These are phyloP conservation scores for Carlito syrichta DNA, from an alignment of 2,113 vertebrate species.

Conservation along the genomic window DNA sequence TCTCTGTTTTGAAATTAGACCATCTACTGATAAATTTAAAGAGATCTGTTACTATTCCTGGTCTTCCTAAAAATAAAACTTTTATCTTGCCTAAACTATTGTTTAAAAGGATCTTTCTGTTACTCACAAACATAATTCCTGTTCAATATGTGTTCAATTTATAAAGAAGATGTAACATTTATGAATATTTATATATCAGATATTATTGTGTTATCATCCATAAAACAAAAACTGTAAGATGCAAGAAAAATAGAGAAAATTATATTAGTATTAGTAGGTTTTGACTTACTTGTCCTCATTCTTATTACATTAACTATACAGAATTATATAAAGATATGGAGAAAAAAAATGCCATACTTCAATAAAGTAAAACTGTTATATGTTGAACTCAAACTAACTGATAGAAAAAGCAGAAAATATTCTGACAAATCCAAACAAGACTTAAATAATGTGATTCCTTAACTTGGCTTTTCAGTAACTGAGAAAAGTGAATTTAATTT, in stretches of 20 bases:
- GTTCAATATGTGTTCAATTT: not conserved
- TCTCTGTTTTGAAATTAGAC: not conserved
- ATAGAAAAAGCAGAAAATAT: not conserved
- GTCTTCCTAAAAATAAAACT: not conserved
- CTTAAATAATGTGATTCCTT: not conserved
- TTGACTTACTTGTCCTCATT: not conserved
- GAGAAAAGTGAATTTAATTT: slow-evolving; percentile 15
- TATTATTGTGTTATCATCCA: not conserved
- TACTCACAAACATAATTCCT: not conserved
- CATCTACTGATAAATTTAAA: not conserved
- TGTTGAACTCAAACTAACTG: not conserved
- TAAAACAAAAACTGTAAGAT: not conserved
- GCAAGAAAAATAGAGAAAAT: not conserved
- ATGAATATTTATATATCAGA: not conserved
- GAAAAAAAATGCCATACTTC: not conserved
- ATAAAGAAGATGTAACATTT: not conserved
- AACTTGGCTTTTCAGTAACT: not conserved
- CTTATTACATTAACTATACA: not conserved
- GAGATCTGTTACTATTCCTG: not conserved
- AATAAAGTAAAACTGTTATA: not conserved
- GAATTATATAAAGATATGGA: not conserved
- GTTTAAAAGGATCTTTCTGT: not conserved
- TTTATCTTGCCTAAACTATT: not conserved
- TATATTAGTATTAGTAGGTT: not conserved
- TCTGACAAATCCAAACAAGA: not conserved